Evolutionary conservation across 2,113 vertebrate genomes (phyloP).

Genomic region (Picathartes gymnocephalus): DNA sequence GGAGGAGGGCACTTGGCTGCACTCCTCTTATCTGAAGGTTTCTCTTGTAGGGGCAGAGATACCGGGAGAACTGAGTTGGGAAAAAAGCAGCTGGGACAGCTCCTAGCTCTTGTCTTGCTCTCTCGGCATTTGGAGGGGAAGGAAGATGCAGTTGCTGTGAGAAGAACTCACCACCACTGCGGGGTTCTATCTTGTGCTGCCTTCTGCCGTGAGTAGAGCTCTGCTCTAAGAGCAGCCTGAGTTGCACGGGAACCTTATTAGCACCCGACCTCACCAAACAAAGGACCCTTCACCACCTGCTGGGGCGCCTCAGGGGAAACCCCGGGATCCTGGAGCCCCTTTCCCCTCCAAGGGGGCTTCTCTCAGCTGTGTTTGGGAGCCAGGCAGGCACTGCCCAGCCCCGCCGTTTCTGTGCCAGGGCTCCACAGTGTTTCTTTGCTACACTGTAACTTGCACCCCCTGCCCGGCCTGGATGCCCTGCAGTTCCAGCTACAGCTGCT

Average conservation of each 20-base stretch:
- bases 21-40: neutral
- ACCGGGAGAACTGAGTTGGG: neutral
- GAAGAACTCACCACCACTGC: neutral
- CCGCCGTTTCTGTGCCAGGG: neutral
- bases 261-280: neutral
- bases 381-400: neutral
- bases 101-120: no score
- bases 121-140: neutral
- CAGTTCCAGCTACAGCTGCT: no score
- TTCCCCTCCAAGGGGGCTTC: neutral
- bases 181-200: neutral
- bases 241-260: neutral
- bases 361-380: neutral
- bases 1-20: neutral
- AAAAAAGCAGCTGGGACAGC: neutral
- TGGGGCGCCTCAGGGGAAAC: neutral
- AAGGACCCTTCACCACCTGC: neutral
- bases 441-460: neutral
- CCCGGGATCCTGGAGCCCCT: neutral
- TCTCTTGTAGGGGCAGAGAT: neutral
- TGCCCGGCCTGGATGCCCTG: no score
- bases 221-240: neutral
- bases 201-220: neutral
- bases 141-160: neutral
- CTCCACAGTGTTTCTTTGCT: neutral